Conservation (phyloP, 2,888 invertebrate genomes). For the Andrena haemorrhoa region DNA sequence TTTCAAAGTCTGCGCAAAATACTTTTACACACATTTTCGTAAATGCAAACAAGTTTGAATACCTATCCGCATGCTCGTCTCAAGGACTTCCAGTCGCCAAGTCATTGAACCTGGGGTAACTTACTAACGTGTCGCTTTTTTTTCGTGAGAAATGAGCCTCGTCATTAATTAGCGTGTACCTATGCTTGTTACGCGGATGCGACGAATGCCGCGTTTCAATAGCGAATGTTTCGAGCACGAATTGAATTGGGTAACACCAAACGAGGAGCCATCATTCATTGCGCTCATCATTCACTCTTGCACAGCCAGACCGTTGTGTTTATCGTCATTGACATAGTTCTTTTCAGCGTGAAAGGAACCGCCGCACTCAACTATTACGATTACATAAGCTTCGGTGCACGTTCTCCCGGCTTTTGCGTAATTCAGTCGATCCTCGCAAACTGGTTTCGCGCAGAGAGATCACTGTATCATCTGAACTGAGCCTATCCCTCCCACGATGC, state of each 20-base stretch:
- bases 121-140: too few relatives aligned
- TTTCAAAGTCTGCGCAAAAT: too few relatives aligned
- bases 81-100: too few relatives aligned
- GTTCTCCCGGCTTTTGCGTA: slow-evolving; percentile 32
- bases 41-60: too few relatives aligned
- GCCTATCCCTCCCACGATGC: neutral
- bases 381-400: slow-evolving; percentile 44
- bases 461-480: neutral
- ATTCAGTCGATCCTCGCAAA: neutral
- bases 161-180: neutral
- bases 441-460: neutral
- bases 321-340: slow-evolving; percentile 58
- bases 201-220: neutral
- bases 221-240: neutral
- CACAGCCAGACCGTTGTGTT: neutral
- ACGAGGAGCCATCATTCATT: neutral
- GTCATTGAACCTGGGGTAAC: too few relatives aligned
- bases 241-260: neutral
- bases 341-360: slow-evolving; percentile 53
- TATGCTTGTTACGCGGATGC: neutral
- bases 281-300: neutral
- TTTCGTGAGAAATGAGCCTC: neutral
- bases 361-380: neutral
- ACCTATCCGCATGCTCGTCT: too few relatives aligned
- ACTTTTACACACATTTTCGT: too few relatives aligned